Evolutionary conservation across 1,140 invertebrate species (phyloP).

Genomic region (Laupala kohalensis): DNA sequence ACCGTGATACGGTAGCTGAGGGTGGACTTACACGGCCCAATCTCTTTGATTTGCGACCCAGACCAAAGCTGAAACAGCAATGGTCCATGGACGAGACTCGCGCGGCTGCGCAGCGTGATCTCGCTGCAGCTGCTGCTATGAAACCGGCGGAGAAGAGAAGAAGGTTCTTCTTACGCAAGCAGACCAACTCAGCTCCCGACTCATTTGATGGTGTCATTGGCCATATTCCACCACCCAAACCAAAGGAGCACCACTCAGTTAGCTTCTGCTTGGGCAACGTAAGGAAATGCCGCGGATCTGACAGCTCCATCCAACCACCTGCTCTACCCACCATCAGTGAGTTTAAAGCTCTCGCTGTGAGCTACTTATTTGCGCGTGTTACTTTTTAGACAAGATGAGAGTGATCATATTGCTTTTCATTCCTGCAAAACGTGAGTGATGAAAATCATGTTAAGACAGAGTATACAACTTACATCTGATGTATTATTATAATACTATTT

Average conservation of each 20-base stretch:
- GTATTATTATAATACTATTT: too few relatives aligned
- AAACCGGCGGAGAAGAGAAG: slow-evolving; percentile 24
- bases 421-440: too few relatives aligned
- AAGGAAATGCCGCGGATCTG: slow-evolving; percentile 13
- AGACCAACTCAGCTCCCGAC: slow-evolving; percentile 33
- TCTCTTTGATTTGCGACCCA: slow-evolving; percentile 1
- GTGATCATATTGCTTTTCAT: too few relatives aligned
- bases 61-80: slow-evolving; percentile 16
- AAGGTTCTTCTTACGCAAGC: slow-evolving; percentile 28
- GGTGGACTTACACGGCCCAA: slow-evolving; percentile 4
- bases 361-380: too few relatives aligned
- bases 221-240: slow-evolving; percentile 8
- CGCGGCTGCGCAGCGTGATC: neutral
- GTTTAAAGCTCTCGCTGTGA: slow-evolving; percentile 2
- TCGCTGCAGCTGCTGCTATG: neutral
- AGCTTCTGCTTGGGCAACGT: slow-evolving; percentile 16
- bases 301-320: slow-evolving; percentile 14
- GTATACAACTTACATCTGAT: too few relatives aligned
- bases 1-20: slow-evolving; percentile 11
- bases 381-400: too few relatives aligned
- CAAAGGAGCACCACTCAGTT: slow-evolving; percentile 16
- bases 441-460: too few relatives aligned
- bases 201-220: slow-evolving; percentile 25
- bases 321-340: slow-evolving; percentile 13
- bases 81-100: slow-evolving; percentile 16